Evolutionary conservation across 2,888 invertebrate genomes (phyloP).

Genomic region (Hermaeophaga mercurialis): DNA sequence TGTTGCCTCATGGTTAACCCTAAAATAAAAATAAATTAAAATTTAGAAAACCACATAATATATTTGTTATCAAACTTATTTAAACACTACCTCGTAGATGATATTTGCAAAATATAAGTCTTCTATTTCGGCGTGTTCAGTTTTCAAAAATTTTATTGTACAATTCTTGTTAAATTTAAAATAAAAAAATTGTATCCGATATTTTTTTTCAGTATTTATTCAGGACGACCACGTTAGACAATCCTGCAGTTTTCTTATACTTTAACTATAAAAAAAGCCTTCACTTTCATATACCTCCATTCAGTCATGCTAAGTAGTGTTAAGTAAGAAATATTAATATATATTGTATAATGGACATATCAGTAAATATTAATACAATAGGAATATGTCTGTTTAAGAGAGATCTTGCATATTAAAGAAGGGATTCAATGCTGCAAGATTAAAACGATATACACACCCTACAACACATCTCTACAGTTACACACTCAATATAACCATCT

Average conservation of each 20-base stretch:
- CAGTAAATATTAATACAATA: slow-evolving; percentile 29
- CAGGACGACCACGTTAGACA: too few species aligned
- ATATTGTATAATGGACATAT: slow-evolving; percentile 24
- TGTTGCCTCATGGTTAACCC: slow-evolving; percentile 50
- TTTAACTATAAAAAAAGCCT: too few species aligned
- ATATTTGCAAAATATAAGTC: too few species aligned
- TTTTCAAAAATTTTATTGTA: too few species aligned
- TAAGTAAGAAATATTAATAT: slow-evolving; percentile 31
- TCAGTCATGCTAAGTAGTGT: slow-evolving; percentile 22
- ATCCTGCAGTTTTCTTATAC: too few species aligned
- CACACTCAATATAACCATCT: slow-evolving; percentile 43
- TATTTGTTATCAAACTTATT: too few species aligned
- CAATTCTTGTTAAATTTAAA: too few species aligned
- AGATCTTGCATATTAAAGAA: slow-evolving; percentile 32
- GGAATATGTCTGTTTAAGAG: slow-evolving; percentile 24
- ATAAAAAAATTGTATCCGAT: too few species aligned
- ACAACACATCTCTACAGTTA: slow-evolving; percentile 27
- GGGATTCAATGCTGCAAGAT: slow-evolving; percentile 23
- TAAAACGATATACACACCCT: slow-evolving; percentile 15
- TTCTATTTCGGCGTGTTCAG: too few species aligned
- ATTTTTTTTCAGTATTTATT: too few species aligned
- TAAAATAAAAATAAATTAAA: slow-evolving; percentile 40
- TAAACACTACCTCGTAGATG: too few species aligned
- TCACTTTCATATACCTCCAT: slow-evolving; percentile 37
- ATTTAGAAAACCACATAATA: too few species aligned